Evolutionary conservation across 2,888 invertebrate species (phyloP), one percentile per base, ranked within the genome.

Genomic region (Drosophila quinaria): DNA sequence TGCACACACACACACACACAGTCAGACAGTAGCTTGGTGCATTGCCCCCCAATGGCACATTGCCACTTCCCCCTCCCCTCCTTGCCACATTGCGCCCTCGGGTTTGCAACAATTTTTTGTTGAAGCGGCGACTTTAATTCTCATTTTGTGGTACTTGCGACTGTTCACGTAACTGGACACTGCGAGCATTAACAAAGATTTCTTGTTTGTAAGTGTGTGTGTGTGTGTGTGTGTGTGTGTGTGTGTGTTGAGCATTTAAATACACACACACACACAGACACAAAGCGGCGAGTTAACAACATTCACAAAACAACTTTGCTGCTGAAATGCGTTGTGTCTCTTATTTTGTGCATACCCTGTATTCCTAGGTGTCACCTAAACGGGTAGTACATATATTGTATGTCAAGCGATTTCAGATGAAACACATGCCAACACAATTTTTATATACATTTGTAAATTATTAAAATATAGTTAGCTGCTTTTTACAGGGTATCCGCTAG

Each of bases 231-330:
- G 9, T 46, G 8, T 37, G 54, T 35, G 56, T 62, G 56, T 31
- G 51, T 42, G 15, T 37, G 9, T 46, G 8, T 37, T 22, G 46
- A 6, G n/a, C 25, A 25, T 54, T 52, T 61, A 31, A 51, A 60
- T 42, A 41, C 41, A 44, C 50, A 37, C 15, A 42, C 31, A 41
- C 50, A 42, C 25, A 44, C 5, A 22, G 3, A 44, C 6, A 60
- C 17, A 25, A 13, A 35, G 13, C 46, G 15, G 8, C 61, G 35
- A 44, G 25, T 54, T 62, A 50, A 67, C 78, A 79, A 81, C 70
- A 70, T 81, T 62, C 19, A 39, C 25, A 47, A 70, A 81, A 78
- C 41, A 25, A 25, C 25, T 25, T 78, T 81, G 59, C 50, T 61
- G 50, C 64, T 62, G 58, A 62, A 77, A 65, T 63, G 58, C 58